Evolutionary conservation across 1,140 invertebrate genomes (phyloP).

Genomic region (Pseudomyrmex flavicornis): DNA sequence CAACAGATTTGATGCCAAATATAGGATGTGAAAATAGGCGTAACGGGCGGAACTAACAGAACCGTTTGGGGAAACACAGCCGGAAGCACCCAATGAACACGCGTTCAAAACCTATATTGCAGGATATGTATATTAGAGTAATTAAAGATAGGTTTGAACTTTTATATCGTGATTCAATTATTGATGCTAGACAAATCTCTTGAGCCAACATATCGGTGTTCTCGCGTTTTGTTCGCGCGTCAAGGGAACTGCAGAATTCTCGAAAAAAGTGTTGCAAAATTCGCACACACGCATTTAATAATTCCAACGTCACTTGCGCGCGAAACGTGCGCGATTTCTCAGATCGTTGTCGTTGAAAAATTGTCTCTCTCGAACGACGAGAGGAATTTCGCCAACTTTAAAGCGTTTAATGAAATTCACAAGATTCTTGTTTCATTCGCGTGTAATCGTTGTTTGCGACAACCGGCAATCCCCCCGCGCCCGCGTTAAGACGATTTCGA

Average conservation of each 20-base stretch:
- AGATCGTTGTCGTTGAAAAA: slow-evolving; percentile 8
- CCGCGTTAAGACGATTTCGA: not conserved
- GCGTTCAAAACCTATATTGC: not conserved
- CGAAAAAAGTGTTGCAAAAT: too few species aligned
- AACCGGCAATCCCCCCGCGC: not conserved
- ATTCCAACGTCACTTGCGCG: slow-evolving; percentile 3
- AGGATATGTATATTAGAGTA: not conserved
- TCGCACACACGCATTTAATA: not conserved
- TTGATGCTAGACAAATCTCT: not conserved
- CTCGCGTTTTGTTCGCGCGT: too few species aligned
- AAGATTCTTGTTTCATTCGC: too few species aligned
- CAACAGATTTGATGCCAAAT: slow-evolving; percentile 11
- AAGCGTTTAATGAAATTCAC: slow-evolving; percentile 23
- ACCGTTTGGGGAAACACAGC: not conserved
- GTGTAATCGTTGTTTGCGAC: not conserved
- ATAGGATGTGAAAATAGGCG: not conserved
- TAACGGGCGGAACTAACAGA: not conserved
- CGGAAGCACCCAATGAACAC: not conserved
- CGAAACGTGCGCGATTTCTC: slow-evolving; percentile 22
- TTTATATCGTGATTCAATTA: not conserved
- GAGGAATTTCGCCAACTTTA: not conserved
- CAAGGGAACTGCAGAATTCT: not conserved
- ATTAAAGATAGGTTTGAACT: not conserved
- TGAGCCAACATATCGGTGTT: too few species aligned
- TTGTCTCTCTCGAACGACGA: not conserved